A percentile compares a stretch with the other conserved stretches of the same genome.
phyloP scores from a whole-genome alignment of 2,888 invertebrate genomes.

The Callyntrura guangdongensis region DNA sequence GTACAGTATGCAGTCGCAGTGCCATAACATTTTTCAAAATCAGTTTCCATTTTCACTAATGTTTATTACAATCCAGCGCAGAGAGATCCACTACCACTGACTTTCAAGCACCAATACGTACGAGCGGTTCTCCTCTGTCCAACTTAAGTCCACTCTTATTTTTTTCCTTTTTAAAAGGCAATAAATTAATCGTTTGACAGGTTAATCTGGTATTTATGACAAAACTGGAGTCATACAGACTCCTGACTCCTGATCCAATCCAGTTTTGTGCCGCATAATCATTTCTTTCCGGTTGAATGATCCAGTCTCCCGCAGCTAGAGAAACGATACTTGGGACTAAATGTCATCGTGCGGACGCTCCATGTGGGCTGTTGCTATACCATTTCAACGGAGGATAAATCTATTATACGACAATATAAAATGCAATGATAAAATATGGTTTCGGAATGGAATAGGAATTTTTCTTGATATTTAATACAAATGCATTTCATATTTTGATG shows the following conservation, averaged over 20 bases:
- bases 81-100: too few species aligned
- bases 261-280: constrained; percentile 82
- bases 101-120: too few species aligned
- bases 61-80: too few species aligned
- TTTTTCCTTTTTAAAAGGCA: constrained; percentile 73
- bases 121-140: too few species aligned
- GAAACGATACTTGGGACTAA: constrained; percentile 70
- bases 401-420: too few species aligned
- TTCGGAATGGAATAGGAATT: too few species aligned
- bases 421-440: too few species aligned
- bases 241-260: constrained; percentile 76
- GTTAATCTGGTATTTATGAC: constrained; percentile 84
- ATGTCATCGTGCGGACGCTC: constrained; percentile 67
- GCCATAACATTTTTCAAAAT: too few species aligned
- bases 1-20: too few species aligned
- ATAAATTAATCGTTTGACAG: constrained; percentile 83
- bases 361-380: constrained; percentile 64
- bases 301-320: constrained; percentile 73
- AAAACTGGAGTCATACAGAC: constrained; percentile 78
- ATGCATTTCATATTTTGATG: too few species aligned
- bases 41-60: too few species aligned
- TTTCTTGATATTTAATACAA: too few species aligned
- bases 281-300: constrained; percentile 82
- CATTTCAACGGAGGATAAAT: neutral
- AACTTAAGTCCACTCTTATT: constrained; percentile 17